phyloP scores from a whole-genome alignment of 2,113 vertebrate genomes.

The Myiagra hebetior region DNA sequence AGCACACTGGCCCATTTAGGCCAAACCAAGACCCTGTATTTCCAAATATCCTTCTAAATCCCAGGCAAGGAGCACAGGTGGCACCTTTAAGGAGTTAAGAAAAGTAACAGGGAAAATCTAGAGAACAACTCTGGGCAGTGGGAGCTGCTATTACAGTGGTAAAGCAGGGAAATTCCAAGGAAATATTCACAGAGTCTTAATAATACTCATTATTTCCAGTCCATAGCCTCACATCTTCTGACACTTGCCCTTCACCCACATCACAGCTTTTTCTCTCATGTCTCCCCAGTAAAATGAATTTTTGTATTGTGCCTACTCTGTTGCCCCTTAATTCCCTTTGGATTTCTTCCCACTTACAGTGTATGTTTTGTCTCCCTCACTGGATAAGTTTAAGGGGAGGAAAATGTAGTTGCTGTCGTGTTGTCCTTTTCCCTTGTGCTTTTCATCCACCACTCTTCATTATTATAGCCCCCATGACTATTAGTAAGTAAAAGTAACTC shows the following conservation, averaged over 20 bases:
- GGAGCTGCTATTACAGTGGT: neutral
- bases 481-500: neutral
- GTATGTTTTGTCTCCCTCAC: neutral
- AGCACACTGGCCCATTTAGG: neutral
- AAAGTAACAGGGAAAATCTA: neutral
- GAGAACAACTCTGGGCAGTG: neutral
- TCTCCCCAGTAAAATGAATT: neutral
- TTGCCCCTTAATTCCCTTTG: neutral
- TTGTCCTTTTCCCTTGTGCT: neutral
- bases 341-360: neutral
- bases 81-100: neutral
- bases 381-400: neutral
- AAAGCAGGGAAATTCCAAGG: neutral
- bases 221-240: neutral
- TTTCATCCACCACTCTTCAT: neutral
- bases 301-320: neutral
- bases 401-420: neutral
- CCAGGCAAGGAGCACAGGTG: neutral
- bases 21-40: neutral
- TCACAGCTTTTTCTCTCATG: neutral
- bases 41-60: neutral
- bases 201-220: neutral
- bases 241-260: neutral
- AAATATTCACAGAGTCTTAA: neutral
- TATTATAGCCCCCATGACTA: neutral